phyloP scores from a whole-genome alignment of 30 jellyfish, hydroid and myxozoan species.

The Aurelia sp. region DNA sequence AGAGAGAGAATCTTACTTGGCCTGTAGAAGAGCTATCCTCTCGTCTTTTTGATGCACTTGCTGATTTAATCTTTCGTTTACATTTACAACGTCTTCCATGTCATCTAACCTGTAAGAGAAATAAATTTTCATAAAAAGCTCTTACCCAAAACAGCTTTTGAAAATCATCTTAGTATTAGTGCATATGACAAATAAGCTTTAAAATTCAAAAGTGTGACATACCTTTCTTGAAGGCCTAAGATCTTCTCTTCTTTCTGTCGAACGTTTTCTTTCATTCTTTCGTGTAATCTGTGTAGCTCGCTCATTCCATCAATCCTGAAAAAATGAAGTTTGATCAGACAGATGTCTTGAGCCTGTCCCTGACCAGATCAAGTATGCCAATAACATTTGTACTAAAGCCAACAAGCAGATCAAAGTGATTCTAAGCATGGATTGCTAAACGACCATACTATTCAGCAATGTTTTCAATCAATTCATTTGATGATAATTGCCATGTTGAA shows the following conservation, averaged over 20 bases:
- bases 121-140: neutral
- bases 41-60: conserved; percentile 95
- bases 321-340: too few relatives aligned
- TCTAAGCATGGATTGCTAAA: too few relatives aligned
- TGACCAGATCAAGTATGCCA: too few relatives aligned
- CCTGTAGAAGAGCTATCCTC: conserved; percentile 70
- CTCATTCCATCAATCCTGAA: conserved; percentile 76
- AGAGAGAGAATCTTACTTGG: conserved; percentile 62
- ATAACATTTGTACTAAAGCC: too few relatives aligned
- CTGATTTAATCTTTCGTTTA: conserved; percentile 91
- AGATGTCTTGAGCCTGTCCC: too few relatives aligned
- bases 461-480: too few relatives aligned
- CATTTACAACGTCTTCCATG: conserved; percentile 93
- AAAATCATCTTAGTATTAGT: neutral
- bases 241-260: conserved; percentile 86
- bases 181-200: too few relatives aligned
- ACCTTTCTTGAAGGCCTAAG: conserved; percentile 87
- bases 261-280: conserved; percentile 82
- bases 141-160: neutral
- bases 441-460: too few relatives aligned
- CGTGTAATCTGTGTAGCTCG: conserved; percentile 69
- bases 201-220: neutral
- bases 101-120: conserved; percentile 72
- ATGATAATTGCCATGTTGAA: too few relatives aligned
- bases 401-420: too few relatives aligned